Evolutionary conservation across 2,113 vertebrate genomes (phyloP), one percentile per base, ranked within the genome.

Genomic region (Chitala chitala): DNA sequence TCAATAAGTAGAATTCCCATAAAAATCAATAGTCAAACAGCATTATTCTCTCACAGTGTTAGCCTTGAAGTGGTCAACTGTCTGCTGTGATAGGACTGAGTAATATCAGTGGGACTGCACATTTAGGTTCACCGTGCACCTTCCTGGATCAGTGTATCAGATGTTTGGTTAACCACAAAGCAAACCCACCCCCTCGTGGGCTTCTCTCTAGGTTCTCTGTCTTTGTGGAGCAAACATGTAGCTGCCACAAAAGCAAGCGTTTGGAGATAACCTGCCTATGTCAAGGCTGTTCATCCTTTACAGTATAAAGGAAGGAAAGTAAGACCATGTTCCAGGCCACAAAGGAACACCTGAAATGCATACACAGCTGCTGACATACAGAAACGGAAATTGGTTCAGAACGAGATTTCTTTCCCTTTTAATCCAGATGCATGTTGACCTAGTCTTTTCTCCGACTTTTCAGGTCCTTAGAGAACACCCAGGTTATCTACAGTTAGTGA

Each of bases 1-100:
- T 64, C 44, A 36, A 73, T 73, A 50, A 24, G 33, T 38, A 36
- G 3, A 73, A 51, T 64, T 63, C 56, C 29, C 29, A 22, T 13
- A 13, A 51, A 51, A 73, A 63, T 51, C 72, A 38, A 51, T 63
- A 48, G 26, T 31, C 31, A 22, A 61, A 42, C 71, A 5, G 29
- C 15, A 44, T 63, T 46, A 63, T 38, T 64, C 44, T 73, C 24
- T 20, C n/a, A 26, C 56, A 61, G 26, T 46, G 17, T 44, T 46
- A 40, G 40, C 10, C 24, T 7, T n/a, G 42, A 63, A 73, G 26
- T 9, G 26, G 33, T 31, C 44, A 64, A 8, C 29, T 53, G 5
- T 8, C n/a, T n/a, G n/a, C 7, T 12, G 42, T 15, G 10, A 42
- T 7, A n/a, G 4, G 15, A 13, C 42, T 8, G 20, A 46, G 33